Conservation (phyloP, 2,888 invertebrate species). For the Malachius bipustulatus region DNA sequence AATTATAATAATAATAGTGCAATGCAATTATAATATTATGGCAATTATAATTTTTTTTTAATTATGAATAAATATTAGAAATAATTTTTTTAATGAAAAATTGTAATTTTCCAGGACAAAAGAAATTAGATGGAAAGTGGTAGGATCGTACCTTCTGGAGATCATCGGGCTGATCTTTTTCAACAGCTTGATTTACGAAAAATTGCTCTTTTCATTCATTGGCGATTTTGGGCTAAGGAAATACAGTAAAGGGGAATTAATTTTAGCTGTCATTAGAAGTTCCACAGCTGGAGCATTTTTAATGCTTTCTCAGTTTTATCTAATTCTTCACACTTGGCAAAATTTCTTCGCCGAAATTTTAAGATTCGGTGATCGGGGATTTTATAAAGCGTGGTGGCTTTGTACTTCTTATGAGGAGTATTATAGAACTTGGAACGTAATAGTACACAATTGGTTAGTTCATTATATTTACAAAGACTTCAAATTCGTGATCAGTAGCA, state of each 20-base stretch:
- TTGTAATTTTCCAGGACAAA: constrained; percentile 12
- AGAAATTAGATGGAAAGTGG: constrained; percentile 7
- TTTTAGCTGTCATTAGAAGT: constrained; percentile 55
- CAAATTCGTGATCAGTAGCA: constrained; percentile 36
- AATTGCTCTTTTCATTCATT: constrained; percentile 59
- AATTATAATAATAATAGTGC: too few relatives aligned
- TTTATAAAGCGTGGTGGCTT: constrained; percentile 94
- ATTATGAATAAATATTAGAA: too few relatives aligned
- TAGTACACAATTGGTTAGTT: constrained; percentile 89
- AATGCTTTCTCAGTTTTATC: constrained; percentile 49
- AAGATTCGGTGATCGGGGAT: constrained; percentile 72
- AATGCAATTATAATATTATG: too few relatives aligned
- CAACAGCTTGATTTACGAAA: constrained; percentile 66
- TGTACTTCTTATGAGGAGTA: constrained; percentile 64
- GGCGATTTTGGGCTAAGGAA: constrained; percentile 43
- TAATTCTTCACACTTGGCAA: constrained; percentile 78
- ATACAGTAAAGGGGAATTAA: constrained; percentile 39
- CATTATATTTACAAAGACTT: constrained; percentile 73
- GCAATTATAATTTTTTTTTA: too few relatives aligned
- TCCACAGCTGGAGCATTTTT: constrained; percentile 62
- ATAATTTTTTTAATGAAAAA: too few relatives aligned
- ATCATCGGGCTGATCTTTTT: constrained; percentile 66
- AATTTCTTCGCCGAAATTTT: constrained; percentile 84
- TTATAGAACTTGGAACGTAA: constrained; percentile 92
- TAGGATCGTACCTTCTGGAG: constrained; percentile 44